A percentile compares a stretch with the other conserved stretches of the same genome.
These are phyloP conservation scores for Volucella inflata DNA, from an alignment of 2,888 invertebrate genomes.

Conservation along the genomic window DNA sequence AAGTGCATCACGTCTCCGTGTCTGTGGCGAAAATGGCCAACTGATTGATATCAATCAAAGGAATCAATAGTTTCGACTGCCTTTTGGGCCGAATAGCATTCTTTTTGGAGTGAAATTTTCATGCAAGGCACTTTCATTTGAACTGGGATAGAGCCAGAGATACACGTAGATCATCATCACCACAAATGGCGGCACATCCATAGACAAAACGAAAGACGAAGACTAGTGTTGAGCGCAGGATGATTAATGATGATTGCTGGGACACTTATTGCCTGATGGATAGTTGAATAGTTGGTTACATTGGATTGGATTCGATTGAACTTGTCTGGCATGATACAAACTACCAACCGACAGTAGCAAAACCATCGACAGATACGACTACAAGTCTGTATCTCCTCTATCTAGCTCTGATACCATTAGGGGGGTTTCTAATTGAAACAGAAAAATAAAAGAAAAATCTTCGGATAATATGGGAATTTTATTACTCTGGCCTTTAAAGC, in stretches of 20 bases:
- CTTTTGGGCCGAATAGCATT: slow-evolving; percentile 20
- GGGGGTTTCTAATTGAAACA: slow-evolving; percentile 44
- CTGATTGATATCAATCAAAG: slow-evolving; percentile 40
- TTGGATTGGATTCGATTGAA: slow-evolving; percentile 12
- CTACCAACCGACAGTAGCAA: slow-evolving; percentile 32
- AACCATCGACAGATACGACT: neutral
- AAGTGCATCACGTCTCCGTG: slow-evolving; percentile 14
- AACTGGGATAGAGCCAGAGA: slow-evolving; percentile 3
- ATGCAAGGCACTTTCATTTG: slow-evolving; percentile 38
- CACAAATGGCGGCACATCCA: slow-evolving; percentile 35
- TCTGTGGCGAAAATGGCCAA: neutral
- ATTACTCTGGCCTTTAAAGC: slow-evolving; percentile 7
- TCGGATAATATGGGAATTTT: slow-evolving; percentile 29
- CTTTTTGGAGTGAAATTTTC: slow-evolving; percentile 45
- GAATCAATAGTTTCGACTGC: neutral
- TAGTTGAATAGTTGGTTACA: slow-evolving; percentile 32
- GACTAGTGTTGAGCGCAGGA: slow-evolving; percentile 52
- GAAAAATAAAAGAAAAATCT: neutral
- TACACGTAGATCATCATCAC: slow-evolving; percentile 22
- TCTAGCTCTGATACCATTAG: slow-evolving; percentile 34
- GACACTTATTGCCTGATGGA: slow-evolving; percentile 61
- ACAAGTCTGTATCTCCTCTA: too few species aligned
- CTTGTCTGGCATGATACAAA: slow-evolving; percentile 14
- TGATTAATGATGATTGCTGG: slow-evolving; percentile 65
- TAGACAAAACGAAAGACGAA: slow-evolving; percentile 12